phyloP scores from a whole-genome alignment of 2,113 vertebrate species.

The Mohoua ochrocephala region DNA sequence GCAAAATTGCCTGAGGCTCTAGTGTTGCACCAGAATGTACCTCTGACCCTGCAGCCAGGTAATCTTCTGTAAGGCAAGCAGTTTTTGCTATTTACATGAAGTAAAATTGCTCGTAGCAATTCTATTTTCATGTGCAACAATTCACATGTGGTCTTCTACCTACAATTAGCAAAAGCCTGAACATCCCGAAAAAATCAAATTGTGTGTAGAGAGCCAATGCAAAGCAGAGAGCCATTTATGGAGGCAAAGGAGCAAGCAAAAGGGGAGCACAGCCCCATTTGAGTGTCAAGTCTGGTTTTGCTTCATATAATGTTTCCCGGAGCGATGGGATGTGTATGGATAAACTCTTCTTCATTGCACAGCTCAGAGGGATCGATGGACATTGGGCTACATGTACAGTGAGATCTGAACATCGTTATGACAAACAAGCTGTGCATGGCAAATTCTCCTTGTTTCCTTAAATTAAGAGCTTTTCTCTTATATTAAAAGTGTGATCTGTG shows the following conservation, averaged over 20 bases:
- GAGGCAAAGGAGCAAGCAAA: background rate
- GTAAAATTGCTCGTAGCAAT: background rate
- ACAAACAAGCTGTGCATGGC: background rate
- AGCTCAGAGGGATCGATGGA: background rate
- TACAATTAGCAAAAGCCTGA: background rate
- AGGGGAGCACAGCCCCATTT: background rate
- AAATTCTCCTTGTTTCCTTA: background rate
- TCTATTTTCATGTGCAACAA: background rate
- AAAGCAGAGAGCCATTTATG: background rate
- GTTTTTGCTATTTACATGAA: background rate
- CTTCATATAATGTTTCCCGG: background rate
- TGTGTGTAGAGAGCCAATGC: background rate
- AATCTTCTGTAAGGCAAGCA: background rate
- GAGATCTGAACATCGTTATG: background rate
- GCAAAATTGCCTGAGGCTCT: background rate
- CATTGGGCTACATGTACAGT: background rate
- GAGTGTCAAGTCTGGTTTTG: background rate
- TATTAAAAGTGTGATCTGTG: background rate
- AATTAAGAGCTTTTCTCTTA: background rate
- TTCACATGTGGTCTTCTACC: background rate
- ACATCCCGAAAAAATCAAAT: background rate
- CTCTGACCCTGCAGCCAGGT: background rate
- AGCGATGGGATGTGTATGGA: background rate
- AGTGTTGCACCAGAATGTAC: rapidly evolving
- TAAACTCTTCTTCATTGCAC: background rate